Percentiles rank a stretch among this genome's conserved stretches.
Evolutionary conservation across 2,888 invertebrate genomes (phyloP).

Genomic region (Diploptera punctata): DNA sequence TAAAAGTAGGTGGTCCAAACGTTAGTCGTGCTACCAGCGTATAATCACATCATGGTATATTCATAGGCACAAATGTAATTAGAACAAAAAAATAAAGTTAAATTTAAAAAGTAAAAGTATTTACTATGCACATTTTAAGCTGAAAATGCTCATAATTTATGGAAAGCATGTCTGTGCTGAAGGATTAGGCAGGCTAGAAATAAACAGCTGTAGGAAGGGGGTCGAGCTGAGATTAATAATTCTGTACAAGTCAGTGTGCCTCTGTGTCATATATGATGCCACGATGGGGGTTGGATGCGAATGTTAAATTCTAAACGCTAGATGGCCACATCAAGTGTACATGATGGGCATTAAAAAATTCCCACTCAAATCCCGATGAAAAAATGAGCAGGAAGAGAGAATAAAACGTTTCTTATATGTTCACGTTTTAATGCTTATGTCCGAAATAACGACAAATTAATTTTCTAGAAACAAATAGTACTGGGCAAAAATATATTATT

Average conservation of each 20-base stretch:
- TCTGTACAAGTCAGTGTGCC: conserved; percentile 1
- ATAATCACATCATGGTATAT: too few species aligned
- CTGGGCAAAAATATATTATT: too few species aligned
- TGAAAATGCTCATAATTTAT: neutral
- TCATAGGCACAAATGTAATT: too few species aligned
- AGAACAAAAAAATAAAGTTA: too few species aligned
- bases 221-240: conserved; percentile 17
- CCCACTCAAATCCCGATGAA: too few species aligned
- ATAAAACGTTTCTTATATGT: too few species aligned
- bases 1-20: too few species aligned
- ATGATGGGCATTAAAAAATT: conserved; percentile 14
- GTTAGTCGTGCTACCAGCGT: too few species aligned
- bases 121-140: neutral
- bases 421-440: too few species aligned
- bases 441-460: too few species aligned
- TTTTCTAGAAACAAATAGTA: too few species aligned
- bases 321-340: conserved; percentile 19
- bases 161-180: neutral
- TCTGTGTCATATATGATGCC: conserved; percentile 4
- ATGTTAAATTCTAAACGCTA: conserved; percentile 17
- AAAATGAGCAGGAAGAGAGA: too few species aligned
- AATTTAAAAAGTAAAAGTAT: neutral
- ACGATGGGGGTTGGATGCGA: neutral
- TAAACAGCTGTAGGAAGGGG: neutral
- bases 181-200: neutral